Evolutionary conservation across 2,113 vertebrate species (phyloP).

Genomic region (Neolamprologus modestus): DNA sequence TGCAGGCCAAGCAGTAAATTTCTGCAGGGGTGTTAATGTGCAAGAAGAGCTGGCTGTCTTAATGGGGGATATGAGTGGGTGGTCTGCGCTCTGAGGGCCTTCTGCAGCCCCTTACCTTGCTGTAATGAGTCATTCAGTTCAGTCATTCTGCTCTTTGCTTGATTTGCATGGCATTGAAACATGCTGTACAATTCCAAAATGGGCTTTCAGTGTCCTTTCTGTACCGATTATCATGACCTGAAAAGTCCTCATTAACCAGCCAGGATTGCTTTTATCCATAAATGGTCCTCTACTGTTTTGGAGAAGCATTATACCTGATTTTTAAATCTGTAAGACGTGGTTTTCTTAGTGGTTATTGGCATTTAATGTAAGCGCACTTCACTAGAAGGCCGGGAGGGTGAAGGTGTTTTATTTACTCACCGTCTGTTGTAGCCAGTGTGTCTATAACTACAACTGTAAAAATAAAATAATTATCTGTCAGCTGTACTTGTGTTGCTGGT

Average conservation of each 20-base stretch:
- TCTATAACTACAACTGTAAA: background rate
- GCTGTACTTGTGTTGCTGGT: background rate
- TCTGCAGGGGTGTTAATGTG: constrained; percentile 43
- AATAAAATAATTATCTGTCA: background rate
- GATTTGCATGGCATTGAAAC: background rate
- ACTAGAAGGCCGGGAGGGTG: background rate
- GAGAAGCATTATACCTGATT: background rate
- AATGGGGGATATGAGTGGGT: constrained; percentile 49
- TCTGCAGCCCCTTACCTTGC: constrained; percentile 18
- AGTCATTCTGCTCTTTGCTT: background rate
- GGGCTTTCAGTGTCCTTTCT: background rate
- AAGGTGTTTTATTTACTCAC: background rate
- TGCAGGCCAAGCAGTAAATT: constrained; percentile 25
- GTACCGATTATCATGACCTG: background rate
- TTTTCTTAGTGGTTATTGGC: background rate
- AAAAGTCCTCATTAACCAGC: background rate
- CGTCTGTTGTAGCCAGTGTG: background rate
- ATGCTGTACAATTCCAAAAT: background rate
- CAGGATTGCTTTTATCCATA: background rate
- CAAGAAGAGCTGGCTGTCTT: constrained; percentile 7
- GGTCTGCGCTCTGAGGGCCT: constrained; percentile 18
- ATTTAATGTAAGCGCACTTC: background rate
- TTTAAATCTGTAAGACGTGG: background rate
- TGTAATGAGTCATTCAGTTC: constrained; percentile 23
- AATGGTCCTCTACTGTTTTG: background rate